Evolutionary conservation across 1,140 invertebrate genomes (phyloP).

Genomic region (Venturia canescens): DNA sequence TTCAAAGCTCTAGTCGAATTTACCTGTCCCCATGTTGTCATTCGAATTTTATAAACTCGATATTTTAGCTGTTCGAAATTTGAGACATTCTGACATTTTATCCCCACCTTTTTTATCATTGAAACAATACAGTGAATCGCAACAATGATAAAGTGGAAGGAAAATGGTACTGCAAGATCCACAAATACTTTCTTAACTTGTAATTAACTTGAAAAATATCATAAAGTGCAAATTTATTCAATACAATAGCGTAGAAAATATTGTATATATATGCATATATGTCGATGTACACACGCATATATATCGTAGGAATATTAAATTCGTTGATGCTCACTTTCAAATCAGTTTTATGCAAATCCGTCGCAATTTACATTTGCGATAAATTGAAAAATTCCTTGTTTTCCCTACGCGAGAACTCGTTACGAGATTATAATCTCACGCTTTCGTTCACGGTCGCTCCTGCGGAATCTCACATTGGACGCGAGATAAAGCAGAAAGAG

Average conservation of each 20-base stretch:
- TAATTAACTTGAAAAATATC: too few relatives aligned
- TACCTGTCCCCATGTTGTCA: too few relatives aligned
- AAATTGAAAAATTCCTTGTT: slow-evolving; percentile 14
- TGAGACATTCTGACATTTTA: too few relatives aligned
- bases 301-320: slow-evolving; percentile 10
- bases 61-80: too few relatives aligned
- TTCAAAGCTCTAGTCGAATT: too few relatives aligned
- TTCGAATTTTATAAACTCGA: too few relatives aligned
- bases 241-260: not conserved
- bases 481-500: not conserved
- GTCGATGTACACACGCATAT: slow-evolving; percentile 4
- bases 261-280: slow-evolving; percentile 3
- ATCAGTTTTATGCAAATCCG: not conserved
- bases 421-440: slow-evolving; percentile 25
- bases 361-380: not conserved
- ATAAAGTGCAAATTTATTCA: not conserved
- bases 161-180: too few relatives aligned
- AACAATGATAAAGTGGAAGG: too few relatives aligned
- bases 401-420: not conserved
- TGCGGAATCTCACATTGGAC: slow-evolving; percentile 12
- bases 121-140: too few relatives aligned
- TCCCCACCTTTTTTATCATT: too few relatives aligned
- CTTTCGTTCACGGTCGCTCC: slow-evolving; percentile 6
- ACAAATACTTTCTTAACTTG: too few relatives aligned
- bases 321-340: not conserved